Evolutionary conservation across 2,888 invertebrate species (phyloP).

Genomic region (Galeruca laticollis): DNA sequence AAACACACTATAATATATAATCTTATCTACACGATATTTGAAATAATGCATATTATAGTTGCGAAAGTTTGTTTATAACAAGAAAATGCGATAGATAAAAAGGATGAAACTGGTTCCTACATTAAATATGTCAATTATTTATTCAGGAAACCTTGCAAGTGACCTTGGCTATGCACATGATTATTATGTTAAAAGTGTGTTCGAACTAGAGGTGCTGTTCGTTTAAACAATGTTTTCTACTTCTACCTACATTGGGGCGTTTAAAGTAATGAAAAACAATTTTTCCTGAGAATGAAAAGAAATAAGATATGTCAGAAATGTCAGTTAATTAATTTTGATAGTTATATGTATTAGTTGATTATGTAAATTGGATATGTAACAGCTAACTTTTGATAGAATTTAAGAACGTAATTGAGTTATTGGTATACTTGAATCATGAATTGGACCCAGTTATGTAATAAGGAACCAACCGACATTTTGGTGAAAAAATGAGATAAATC

Average conservation of each 20-base stretch:
- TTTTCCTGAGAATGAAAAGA: neutral
- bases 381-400: too few species aligned
- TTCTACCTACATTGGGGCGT: neutral
- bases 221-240: neutral
- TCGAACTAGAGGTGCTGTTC: neutral
- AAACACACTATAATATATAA: neutral
- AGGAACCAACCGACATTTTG: too few species aligned
- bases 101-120: neutral
- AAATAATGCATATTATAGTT: neutral
- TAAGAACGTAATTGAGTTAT: too few species aligned
- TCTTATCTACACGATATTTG: neutral
- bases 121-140: slow-evolving; percentile 12
- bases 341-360: too few species aligned
- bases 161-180: slow-evolving; percentile 12
- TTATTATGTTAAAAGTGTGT: slow-evolving; percentile 1
- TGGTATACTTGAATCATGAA: too few species aligned
- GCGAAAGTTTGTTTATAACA: neutral
- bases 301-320: too few species aligned
- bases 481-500: too few species aligned
- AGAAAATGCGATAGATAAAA: neutral
- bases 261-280: neutral
- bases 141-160: slow-evolving; percentile 8
- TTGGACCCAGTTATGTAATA: too few species aligned
- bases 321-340: too few species aligned
- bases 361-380: too few species aligned